Conservation (phyloP, 1,140 invertebrate species). For the Brachionus plicatilis region DNA sequence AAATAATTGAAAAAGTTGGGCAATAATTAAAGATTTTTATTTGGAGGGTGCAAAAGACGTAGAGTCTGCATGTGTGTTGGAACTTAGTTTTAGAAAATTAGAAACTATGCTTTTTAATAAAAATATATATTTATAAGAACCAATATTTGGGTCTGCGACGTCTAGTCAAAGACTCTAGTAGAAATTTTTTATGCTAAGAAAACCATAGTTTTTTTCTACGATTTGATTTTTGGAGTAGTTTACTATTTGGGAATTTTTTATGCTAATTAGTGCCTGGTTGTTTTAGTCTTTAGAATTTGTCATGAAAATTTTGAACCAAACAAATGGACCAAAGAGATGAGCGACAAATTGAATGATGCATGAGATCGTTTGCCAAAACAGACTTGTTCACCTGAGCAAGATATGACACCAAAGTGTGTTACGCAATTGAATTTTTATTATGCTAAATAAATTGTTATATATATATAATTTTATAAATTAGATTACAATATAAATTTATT, state of each 20-base stretch:
- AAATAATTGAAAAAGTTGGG: neutral
- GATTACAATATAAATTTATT: neutral
- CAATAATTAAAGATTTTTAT: neutral
- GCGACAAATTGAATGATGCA: neutral
- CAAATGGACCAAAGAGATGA: neutral
- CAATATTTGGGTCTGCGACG: neutral
- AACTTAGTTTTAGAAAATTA: neutral
- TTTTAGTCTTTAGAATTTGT: neutral
- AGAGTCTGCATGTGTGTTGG: neutral
- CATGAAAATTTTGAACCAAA: neutral
- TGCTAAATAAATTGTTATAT: neutral
- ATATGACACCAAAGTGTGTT: neutral
- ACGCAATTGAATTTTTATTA: neutral
- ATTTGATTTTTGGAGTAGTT: neutral
- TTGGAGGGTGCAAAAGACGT: neutral
- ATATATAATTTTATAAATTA: neutral
- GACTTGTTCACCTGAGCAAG: neutral
- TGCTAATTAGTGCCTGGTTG: neutral
- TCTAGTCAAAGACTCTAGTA: constrained; percentile 5
- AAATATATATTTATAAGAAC: neutral
- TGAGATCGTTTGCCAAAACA: neutral
- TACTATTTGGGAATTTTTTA: neutral
- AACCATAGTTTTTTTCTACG: neutral
- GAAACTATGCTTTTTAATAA: neutral
- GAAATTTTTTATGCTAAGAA: constrained; percentile 27